Conservation (phyloP, 2,113 vertebrate genomes). For the Calypte anna region DNA sequence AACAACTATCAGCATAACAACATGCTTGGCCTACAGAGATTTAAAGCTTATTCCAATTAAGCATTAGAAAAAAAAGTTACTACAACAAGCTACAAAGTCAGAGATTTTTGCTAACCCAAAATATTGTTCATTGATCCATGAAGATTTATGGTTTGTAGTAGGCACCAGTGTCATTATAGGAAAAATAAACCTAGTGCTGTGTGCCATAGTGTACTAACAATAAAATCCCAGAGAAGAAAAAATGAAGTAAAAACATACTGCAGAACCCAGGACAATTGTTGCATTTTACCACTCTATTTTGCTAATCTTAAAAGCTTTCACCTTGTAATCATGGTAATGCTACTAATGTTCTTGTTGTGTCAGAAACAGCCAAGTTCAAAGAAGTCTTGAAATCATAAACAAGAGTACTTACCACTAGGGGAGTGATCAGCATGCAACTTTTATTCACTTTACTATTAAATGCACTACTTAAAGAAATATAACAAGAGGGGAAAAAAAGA, state of each 20-base stretch:
- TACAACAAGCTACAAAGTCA: background rate
- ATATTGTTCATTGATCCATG: background rate
- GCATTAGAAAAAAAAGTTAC: background rate
- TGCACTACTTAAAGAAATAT: background rate
- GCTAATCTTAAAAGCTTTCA: background rate
- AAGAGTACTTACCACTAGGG: background rate
- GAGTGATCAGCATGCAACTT: background rate
- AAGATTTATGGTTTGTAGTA: background rate
- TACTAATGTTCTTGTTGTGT: background rate
- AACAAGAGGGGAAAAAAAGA: background rate
- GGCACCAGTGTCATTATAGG: background rate
- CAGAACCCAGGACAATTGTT: background rate
- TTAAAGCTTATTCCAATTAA: background rate
- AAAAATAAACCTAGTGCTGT: background rate
- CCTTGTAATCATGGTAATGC: background rate
- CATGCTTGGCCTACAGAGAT: background rate
- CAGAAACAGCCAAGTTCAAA: conserved; percentile 17
- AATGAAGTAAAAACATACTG: background rate
- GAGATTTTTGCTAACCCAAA: background rate
- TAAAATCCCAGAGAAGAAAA: background rate
- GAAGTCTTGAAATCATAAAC: background rate
- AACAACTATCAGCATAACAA: background rate
- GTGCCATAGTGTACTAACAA: background rate
- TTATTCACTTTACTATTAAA: background rate
- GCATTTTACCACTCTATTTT: background rate